A percentile compares a stretch with the other conserved stretches of the same genome.
Conservation (phyloP, 2,888 invertebrate species). For the Epinotia bilunana region DNA sequence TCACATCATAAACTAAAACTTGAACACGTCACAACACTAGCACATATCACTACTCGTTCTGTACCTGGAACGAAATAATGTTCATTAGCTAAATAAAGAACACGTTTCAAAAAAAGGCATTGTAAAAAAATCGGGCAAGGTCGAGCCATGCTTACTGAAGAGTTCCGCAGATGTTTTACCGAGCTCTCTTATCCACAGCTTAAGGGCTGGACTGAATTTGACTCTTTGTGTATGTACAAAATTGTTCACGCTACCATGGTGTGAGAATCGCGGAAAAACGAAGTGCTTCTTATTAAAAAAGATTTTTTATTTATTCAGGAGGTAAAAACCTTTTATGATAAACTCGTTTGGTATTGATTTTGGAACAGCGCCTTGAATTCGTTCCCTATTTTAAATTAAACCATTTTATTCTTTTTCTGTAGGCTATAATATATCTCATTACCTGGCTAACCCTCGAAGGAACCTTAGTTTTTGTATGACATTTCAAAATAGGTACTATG, state of each 20-base stretch:
- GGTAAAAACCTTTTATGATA: background rate
- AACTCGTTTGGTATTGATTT: background rate
- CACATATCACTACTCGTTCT: conserved; percentile 63
- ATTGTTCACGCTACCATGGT: background rate
- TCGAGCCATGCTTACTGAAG: background rate
- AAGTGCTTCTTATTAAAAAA: background rate
- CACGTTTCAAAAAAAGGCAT: background rate
- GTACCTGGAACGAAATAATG: conserved; percentile 67
- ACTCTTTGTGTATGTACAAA: background rate
- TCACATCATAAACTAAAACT: conserved; percentile 70
- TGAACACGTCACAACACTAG: conserved; percentile 65
- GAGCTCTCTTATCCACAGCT: background rate
- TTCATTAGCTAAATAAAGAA: conserved; percentile 46
- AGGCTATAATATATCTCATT: background rate
- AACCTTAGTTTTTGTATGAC: too few relatives aligned
- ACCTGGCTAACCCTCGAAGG: background rate
- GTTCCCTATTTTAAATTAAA: background rate
- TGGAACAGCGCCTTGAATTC: background rate
- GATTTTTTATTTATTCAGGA: background rate
- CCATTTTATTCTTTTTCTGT: too few relatives aligned
- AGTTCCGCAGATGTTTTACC: background rate
- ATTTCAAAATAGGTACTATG: too few relatives aligned
- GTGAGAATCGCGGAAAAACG: background rate
- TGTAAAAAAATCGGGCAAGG: background rate
- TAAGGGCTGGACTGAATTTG: too few relatives aligned